These are phyloP conservation scores for Cydia splendana DNA, from an alignment of 1,140 invertebrate species.

Conservation along the genomic window DNA sequence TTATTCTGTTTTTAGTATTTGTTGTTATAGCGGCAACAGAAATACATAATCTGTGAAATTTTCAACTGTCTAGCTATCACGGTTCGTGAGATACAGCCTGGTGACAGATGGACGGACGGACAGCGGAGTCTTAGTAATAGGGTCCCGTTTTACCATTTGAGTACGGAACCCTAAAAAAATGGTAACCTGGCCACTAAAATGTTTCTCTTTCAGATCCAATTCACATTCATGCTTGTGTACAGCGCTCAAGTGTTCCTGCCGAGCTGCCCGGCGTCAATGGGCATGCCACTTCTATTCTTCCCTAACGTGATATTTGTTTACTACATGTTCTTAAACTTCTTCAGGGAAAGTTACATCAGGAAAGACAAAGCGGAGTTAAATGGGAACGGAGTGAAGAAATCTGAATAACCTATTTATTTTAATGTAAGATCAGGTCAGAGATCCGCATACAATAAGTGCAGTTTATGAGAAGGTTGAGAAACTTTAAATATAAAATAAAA, in stretches of 20 bases:
- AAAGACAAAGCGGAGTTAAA: slow-evolving; percentile 35
- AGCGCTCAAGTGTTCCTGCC: slow-evolving; percentile 79
- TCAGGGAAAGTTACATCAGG: slow-evolving; percentile 56
- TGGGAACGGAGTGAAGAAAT: slow-evolving; percentile 41
- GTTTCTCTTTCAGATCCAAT: slow-evolving; percentile 82
- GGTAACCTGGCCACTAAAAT: neutral
- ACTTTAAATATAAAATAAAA: no score
- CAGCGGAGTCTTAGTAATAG: no score
- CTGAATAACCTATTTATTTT: neutral
- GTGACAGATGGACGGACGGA: no score
- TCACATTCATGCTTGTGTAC: slow-evolving; percentile 82
- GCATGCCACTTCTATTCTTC: slow-evolving; percentile 79
- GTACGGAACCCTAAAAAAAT: no score
- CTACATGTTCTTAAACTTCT: slow-evolving; percentile 87
- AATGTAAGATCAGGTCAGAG: neutral
- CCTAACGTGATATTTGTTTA: slow-evolving; percentile 83
- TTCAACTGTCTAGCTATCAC: no score
- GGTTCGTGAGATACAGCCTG: no score
- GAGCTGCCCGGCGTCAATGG: slow-evolving; percentile 79
- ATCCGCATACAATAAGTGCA: no score
- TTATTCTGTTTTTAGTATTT: no score
- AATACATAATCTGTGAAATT: no score
- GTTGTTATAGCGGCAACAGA: no score
- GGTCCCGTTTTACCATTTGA: no score
- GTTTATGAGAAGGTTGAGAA: no score